Evolutionary conservation across 2,113 vertebrate genomes (phyloP), one percentile per base, ranked within the genome.

Genomic region (Ptychochromis oligacanthus): DNA sequence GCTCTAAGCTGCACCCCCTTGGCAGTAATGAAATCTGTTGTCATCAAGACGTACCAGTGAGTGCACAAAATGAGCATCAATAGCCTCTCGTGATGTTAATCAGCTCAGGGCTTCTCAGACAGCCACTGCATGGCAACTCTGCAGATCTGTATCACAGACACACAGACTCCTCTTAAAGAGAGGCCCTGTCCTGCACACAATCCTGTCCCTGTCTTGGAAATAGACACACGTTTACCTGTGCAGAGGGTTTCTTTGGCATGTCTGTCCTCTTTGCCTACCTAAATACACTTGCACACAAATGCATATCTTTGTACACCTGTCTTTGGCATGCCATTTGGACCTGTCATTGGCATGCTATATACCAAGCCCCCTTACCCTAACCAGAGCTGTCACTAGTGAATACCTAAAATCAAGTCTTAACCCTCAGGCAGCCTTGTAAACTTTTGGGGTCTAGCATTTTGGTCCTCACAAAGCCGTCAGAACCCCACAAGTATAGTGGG

Each of bases 41-140:
- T 87, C 81, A 55, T 75, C 40, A 5, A 34, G 72, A 22, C 28
- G 36, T 67, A 36, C 43, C 75, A 15, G 40, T 2, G 55, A 76
- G 70, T 55, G 78, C 77, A 76, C 82, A 81, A 75, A 87, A 52
- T 61, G 52, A 78, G 82, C 83, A 80, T 89, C 88, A 86, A 36
- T 79, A 38, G 72, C 75, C 20, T n/a, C 34, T 38, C 84, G 28
- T 75, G 92, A 93, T 95, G 82, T 70, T 87, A 91, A 93, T 94
- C 92, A 75, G 74, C 75, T 60, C 38, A 2, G 61, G 81, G 57
- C 82, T 77, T 18, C 80, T 75, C 58, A 77, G 65, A 79, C 83
- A 52, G 77, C 75, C 58, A 1, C 75, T 49, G 52, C 88, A 55
- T 55, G 78, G 83, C 90, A 80, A 81, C 22, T 31, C 84, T 81